These are phyloP conservation scores for human (Homo sapiens) DNA, from an alignment of 2,113 vertebrate species.

Conservation along the genomic window DNA sequence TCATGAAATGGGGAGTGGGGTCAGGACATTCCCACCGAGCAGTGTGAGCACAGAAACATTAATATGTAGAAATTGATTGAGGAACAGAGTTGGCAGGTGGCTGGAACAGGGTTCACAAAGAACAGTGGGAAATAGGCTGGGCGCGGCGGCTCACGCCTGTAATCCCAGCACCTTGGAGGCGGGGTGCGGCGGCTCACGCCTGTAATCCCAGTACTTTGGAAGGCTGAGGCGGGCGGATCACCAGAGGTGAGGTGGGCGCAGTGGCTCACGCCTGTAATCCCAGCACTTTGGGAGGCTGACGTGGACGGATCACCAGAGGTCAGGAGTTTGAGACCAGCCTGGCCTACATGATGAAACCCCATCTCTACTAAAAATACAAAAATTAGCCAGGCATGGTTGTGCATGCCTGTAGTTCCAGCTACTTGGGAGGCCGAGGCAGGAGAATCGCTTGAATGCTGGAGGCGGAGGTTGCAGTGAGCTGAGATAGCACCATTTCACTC, in stretches of 20 bases:
- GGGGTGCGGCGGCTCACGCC: no score
- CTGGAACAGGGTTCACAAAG: neutral
- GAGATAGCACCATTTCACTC: neutral
- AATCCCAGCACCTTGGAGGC: no score
- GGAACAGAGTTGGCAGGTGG: neutral
- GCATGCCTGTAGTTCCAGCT: neutral
- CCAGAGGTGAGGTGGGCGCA: no score
- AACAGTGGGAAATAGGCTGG: neutral
- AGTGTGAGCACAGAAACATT: neutral
- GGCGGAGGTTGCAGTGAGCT: fast-evolving
- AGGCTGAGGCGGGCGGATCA: no score
- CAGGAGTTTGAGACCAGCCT: neutral
- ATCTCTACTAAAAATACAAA: neutral
- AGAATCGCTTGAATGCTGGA: neutral
- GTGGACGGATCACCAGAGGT: neutral
- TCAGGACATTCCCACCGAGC: neutral
- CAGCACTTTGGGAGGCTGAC: neutral
- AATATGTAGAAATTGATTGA: neutral
- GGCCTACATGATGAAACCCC: neutral
- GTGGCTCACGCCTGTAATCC: no score
- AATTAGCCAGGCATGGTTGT: neutral
- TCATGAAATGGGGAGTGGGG: neutral
- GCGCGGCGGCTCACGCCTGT: neutral
- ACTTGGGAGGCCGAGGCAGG: neutral
- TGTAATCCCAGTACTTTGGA: no score